Base-by-base conservation (phyloP, 2,797 vertebrate species). In the Pangasius krempfi region DNA sequence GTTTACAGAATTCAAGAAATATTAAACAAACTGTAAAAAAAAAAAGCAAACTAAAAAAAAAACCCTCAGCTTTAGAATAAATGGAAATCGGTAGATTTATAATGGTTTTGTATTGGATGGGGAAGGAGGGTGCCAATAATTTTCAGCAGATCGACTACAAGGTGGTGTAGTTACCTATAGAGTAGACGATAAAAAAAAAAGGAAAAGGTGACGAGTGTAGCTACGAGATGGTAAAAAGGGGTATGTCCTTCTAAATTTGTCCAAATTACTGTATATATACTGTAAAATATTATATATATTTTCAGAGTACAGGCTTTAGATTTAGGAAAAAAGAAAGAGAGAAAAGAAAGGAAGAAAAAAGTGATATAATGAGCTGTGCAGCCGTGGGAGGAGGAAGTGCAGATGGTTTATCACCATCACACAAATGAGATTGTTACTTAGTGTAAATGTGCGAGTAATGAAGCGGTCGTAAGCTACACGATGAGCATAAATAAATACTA, bases 341-440 rank as follows among this genome's bases (percentile, higher is more conserved):
- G 12, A 47, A n/a, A 47, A 47, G 73, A 10, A 33, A 22, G 0
- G 9, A 37, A 56, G 22, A 0, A 30, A 30, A 54, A 30, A 58
- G 33, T 3, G 30, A 22, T 84, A 30, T 86, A 33, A 64, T 14
- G 84, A 47, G 14, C 27, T 8, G 33, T 33, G 40, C 16, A 33
- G 40, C n/a, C 18, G 16, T 66, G 86, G 40, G 60, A 52, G 18
- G 30, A 66, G 22, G 18, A 66, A 68, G 73, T 87, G 47, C 86
- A 87, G 73, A 87, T 80, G 75, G 58, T 80, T 87, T 22, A 70
- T 85, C 64, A 52, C 40, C 64, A 56, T n/a, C 50, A 1, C 68
- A 5, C 68, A 86, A 58, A 86, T 86, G 84, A 85, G 66, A 85
- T 40, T 72, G 50, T 86, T 75, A 73, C 30, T 86, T 58, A 56